Conservation (phyloP, 2,888 invertebrate species). For the Hemaris fuciformis region DNA sequence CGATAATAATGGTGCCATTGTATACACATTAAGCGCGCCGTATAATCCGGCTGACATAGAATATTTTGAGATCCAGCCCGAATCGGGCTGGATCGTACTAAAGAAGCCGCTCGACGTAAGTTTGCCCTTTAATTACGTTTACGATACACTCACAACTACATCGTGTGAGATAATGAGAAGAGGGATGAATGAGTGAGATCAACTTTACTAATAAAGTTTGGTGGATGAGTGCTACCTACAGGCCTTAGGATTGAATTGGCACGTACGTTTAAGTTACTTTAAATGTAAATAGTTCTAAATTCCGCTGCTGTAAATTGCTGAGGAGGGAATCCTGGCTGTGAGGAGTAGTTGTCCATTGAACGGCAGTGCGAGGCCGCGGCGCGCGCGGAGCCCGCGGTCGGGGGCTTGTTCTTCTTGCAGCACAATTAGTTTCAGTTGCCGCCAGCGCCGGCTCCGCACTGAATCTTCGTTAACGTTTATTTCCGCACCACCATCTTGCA, state of each 20-base stretch:
- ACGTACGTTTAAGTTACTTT: constrained; percentile 73
- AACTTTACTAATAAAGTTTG: constrained; percentile 76
- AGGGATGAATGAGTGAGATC: constrained; percentile 74
- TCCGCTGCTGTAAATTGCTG: constrained; percentile 79
- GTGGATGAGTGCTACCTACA: constrained; percentile 82
- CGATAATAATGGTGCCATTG: constrained; percentile 97
- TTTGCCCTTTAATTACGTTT: constrained; percentile 62
- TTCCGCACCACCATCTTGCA: constrained; percentile 82
- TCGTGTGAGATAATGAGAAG: constrained; percentile 58
- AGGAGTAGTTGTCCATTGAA: constrained; percentile 80
- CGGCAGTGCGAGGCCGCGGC: constrained; percentile 49
- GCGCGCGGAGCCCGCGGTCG: constrained; percentile 45
- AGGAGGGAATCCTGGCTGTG: constrained; percentile 79
- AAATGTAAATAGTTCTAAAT: constrained; percentile 81
- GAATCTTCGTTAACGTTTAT: constrained; percentile 76
- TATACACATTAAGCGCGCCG: constrained; percentile 94
- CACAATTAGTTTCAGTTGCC: constrained; percentile 88
- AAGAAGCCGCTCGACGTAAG: constrained; percentile 98
- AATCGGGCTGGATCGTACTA: constrained; percentile 98
- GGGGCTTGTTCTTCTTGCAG: constrained; percentile 87
- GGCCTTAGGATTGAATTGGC: constrained; percentile 82
- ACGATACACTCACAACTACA: constrained; percentile 25
- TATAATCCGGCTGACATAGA: constrained; percentile 94
- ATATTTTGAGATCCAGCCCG: constrained; percentile 97
- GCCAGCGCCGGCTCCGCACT: constrained; percentile 79